Base-by-base conservation (phyloP, 2,888 invertebrate genomes). In the Drosophila antonietae region DNA sequence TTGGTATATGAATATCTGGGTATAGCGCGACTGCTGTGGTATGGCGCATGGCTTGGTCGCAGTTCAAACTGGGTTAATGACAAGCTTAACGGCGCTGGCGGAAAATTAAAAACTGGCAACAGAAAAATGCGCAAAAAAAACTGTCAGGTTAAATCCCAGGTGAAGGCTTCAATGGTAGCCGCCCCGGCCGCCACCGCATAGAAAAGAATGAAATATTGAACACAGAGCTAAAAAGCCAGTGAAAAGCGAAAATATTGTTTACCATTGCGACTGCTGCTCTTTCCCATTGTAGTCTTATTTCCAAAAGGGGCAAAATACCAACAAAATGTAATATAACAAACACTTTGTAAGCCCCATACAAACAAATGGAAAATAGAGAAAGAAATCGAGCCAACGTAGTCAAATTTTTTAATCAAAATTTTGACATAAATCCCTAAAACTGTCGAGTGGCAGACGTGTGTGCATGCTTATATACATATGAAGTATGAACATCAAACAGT, bases 61-160 rank as follows among this genome's bases (percentile, higher is more conserved):
- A 65, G 85, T 78, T 88, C 80, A 86, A 87, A 88, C 88, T 88
- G 81, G 86, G 86, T 88, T 87, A 87, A 87, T 87, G 86, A 87
- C 86, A 80, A 80, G 88, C 86, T 87, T 86, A 88, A 87, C 83
- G 81, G 62, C 68, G 56, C 75, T 75, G 80, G 78, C 80, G 86
- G 81, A 82, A 86, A 85, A 88, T 85, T 85, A 78, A 75, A 82
- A 77, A 68, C 41, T 65, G 68, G 44, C 61, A 78, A 66, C 78
- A 67, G 62, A 59, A 62, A 69, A 72, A 71, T 33, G 78, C 15
- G 55, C 37, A 33, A 44, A 44, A 60, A 18, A 46, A 60, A 69
- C 60, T 72, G 68, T 74, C 70, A 62, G 68, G 56, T 70, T 64
- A 56, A 73, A 15, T 63, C 69, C 56, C 72, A 76, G 75, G 72